phyloP scores from a whole-genome alignment of 2,113 vertebrate species.

The Bagarius yarrelli region DNA sequence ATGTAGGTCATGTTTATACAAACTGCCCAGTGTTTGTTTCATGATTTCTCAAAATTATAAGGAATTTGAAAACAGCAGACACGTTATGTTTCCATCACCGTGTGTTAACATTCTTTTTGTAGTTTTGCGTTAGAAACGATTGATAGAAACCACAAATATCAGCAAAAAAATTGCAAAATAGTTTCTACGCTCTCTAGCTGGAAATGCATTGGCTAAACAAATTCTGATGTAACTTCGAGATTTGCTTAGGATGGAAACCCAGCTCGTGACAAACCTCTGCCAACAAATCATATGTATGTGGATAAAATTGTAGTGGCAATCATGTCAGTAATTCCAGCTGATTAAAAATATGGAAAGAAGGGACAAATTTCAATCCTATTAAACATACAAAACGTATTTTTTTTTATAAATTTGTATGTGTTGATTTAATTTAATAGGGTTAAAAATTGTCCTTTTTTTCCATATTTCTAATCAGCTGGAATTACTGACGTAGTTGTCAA shows the following conservation, averaged over 20 bases:
- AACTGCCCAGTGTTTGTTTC: neutral
- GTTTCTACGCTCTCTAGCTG: too few species aligned
- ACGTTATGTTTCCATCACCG: too few species aligned
- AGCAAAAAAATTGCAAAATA: too few species aligned
- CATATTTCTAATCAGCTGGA: neutral
- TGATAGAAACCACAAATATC: too few species aligned
- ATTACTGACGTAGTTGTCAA: neutral
- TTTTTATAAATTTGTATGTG: neutral
- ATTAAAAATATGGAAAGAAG: neutral
- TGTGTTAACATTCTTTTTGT: too few species aligned
- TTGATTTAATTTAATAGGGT: neutral
- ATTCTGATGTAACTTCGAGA: too few species aligned
- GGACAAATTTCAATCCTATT: neutral
- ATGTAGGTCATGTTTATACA: slow-evolving; percentile 17
- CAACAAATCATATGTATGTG: neutral
- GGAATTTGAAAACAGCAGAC: neutral
- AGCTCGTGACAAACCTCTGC: neutral
- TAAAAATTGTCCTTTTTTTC: neutral
- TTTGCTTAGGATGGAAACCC: too few species aligned
- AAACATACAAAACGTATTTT: too few species aligned
- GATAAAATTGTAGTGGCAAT: neutral
- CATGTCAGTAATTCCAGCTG: neutral
- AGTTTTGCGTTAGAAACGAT: too few species aligned
- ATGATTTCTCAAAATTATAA: neutral
- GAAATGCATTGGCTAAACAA: too few species aligned